Evolutionary conservation across 2,797 vertebrate species (phyloP), one percentile per base, ranked within the genome.

Genomic region (Crypturellus tataupa): DNA sequence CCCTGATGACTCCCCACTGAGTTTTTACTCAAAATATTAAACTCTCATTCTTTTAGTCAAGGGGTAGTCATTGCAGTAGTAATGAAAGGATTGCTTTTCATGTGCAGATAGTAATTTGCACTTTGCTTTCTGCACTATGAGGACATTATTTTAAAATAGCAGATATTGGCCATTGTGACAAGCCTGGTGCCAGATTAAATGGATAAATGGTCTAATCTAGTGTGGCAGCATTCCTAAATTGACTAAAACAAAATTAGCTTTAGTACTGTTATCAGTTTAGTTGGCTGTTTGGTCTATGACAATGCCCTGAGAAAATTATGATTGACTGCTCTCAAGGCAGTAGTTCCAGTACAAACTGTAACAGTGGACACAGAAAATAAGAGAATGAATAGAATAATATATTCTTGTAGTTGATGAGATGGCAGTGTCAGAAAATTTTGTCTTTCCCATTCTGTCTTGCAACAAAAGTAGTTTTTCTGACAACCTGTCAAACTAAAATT

Each of bases 381-480:
- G 62, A 73, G 49, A 96, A 39, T 65, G 90, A 94, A 44, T 18
- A 72, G 65, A 69, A 75, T 46, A 87, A 27, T 49, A 64, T 94
- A n/a, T 81, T 94, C 16, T 65, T 93, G 55, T 85, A 83, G 87
- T 51, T 95, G 37, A 53, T 37, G 17, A 86, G 20, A 79, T 82
- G 47, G 40, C 64, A 85, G 55, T 83, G 73, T 94, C 93, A 94
- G 27, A 21, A 93, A 92, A 62, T 69, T 95, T 92, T 90, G 72
- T 77, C 96, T 65, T 87, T 96, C 78, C 97, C 88, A 73, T 97
- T 97, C 75, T 89, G 69, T 85, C 59, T 96, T 93, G 27, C 46
- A 94, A 75, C 27, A 91, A 55, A 60, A 46, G 37, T 37, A 68
- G 31, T 37, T 17, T 56, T 96, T 95, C 89, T 96, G 94, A 95